A percentile compares a stretch with the other conserved stretches of the same genome.
Conservation (phyloP, 2,888 invertebrate genomes). For the Orchestes rusci region DNA sequence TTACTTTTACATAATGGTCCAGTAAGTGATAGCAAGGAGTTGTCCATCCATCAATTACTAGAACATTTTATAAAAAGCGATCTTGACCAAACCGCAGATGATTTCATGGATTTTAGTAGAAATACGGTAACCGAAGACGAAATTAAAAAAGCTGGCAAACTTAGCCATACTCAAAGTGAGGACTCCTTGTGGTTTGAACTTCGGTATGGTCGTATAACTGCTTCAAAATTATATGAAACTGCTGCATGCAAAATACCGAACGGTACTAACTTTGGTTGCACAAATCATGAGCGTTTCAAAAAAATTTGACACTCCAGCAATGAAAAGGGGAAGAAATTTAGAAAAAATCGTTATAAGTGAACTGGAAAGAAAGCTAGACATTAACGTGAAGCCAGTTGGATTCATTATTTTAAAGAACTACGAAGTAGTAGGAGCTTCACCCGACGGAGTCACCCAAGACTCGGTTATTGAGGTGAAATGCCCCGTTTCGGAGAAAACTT, state of each 20-base stretch:
- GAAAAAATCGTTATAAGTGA: constrained; percentile 4
- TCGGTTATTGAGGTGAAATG: constrained; percentile 32
- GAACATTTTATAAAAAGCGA: neutral
- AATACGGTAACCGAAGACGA: neutral
- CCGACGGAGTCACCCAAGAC: constrained; percentile 21
- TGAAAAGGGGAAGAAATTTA: neutral
- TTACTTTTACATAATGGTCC: neutral
- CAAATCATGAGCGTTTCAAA: constrained; percentile 25
- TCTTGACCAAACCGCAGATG: neutral
- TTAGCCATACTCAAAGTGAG: neutral
- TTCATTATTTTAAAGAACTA: constrained; percentile 10
- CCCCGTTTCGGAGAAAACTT: constrained; percentile 15
- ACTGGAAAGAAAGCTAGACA: neutral
- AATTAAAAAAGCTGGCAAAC: neutral
- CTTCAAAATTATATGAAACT: constrained; percentile 18
- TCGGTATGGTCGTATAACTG: constrained; percentile 20
- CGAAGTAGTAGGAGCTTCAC: constrained; percentile 24
- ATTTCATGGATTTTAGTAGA: neutral
- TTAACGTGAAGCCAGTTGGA: neutral
- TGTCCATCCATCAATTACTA: neutral
- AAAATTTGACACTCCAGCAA: neutral
- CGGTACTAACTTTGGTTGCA: constrained; percentile 24
- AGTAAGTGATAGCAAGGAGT: neutral
- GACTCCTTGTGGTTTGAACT: constrained; percentile 16
- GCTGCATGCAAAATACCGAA: constrained; percentile 24